phyloP scores from a whole-genome alignment of 2,113 vertebrate species.

The Pseudorasbora parva region DNA sequence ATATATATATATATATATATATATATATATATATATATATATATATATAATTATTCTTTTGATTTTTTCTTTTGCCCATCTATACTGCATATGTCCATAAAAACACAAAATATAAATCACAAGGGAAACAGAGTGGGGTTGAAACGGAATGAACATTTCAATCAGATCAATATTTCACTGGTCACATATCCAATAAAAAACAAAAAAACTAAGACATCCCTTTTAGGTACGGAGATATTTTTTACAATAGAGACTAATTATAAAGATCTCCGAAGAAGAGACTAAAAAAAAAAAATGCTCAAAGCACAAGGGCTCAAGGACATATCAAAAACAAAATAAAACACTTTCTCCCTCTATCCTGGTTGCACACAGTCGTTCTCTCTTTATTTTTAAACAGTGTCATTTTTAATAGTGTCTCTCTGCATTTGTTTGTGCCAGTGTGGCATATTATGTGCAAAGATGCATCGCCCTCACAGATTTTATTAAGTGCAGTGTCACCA shows the following conservation, averaged over 20 bases:
- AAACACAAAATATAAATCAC: not conserved
- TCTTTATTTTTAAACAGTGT: conserved; percentile 13
- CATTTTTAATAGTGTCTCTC: conserved; percentile 25
- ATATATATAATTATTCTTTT: no score
- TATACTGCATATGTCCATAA: not conserved
- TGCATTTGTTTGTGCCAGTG: conserved; percentile 29
- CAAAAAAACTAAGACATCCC: conserved; percentile 35
- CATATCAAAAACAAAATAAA: conserved; percentile 47
- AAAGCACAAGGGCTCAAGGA: conserved; percentile 47
- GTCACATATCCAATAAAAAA: conserved; percentile 50
- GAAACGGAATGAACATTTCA: conserved; percentile 14
- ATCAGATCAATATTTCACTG: conserved; percentile 23
- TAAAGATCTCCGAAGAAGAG: conserved; percentile 35
- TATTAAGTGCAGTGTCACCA: conserved; percentile 44
- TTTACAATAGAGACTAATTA: conserved; percentile 55
- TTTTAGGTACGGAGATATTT: conserved; percentile 39
- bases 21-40: no score
- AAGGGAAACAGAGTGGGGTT: not conserved
- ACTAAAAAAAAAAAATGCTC: conserved; percentile 27
- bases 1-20: no score
- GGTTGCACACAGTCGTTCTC: not conserved
- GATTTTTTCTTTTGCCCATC: no score
- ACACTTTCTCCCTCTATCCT: conserved; percentile 9
- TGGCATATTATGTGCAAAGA: conserved; percentile 37
- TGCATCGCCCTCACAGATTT: conserved; percentile 26